Percentiles rank a stretch among this genome's conserved stretches.
Conservation (phyloP, 2,888 invertebrate genomes). For the Rhamphomyia laevipes region DNA sequence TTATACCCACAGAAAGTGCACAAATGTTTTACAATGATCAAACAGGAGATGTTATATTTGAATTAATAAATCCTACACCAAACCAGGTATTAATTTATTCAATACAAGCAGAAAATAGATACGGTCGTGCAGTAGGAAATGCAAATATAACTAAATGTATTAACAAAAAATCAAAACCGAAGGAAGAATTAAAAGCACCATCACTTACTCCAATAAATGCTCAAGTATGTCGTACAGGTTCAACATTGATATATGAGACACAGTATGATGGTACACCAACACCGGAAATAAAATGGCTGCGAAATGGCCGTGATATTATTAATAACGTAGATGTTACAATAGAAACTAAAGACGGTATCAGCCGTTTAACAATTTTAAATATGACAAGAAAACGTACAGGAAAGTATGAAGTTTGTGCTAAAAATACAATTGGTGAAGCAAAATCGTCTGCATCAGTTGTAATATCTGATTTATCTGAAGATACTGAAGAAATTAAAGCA, state of each 20-base stretch:
- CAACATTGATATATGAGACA: conserved; percentile 56
- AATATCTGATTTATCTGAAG: conserved; percentile 48
- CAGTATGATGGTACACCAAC: conserved; percentile 59
- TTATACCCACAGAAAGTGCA: conserved; percentile 44
- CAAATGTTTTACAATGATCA: conserved; percentile 47
- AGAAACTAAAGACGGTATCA: conserved; percentile 45
- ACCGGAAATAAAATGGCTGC: conserved; percentile 72
- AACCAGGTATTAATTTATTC: conserved; percentile 58
- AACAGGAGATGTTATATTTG: conserved; percentile 51
- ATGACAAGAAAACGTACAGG: conserved; percentile 66
- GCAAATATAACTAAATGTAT: conserved; percentile 53
- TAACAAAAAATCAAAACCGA: conserved; percentile 23
- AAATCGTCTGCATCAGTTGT: conserved; percentile 74
- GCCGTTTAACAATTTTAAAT: conserved; percentile 52
- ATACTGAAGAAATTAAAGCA: conserved; percentile 50
- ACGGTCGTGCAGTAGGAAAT: conserved; percentile 60
- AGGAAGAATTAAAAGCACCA: conserved; percentile 48
- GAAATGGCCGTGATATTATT: conserved; percentile 66
- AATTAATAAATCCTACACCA: conserved; percentile 49
- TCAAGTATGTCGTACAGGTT: conserved; percentile 54
- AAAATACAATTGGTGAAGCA: conserved; percentile 64
- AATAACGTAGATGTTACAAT: conserved; percentile 50
- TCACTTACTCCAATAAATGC: conserved; percentile 71
- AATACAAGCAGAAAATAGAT: conserved; percentile 59
- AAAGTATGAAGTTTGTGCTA: conserved; percentile 78